Base-by-base conservation (phyloP, 2,113 vertebrate genomes). In the Crocuta crocuta region DNA sequence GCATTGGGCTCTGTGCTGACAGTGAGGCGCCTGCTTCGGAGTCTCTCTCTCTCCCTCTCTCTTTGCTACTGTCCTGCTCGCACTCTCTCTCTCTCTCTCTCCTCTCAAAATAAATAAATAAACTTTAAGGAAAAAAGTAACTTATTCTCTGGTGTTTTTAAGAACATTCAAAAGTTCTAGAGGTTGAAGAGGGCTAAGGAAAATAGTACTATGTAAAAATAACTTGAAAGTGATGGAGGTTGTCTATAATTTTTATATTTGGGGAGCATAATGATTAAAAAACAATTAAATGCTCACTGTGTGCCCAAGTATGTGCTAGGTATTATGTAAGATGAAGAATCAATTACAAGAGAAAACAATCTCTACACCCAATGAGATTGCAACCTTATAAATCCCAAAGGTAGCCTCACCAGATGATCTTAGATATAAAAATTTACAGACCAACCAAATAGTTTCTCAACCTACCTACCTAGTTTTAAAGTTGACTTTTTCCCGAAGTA, bases 291-390 rank as follows among this genome's bases (percentile, higher is more conserved):
- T 7, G 35, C 3, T 85, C 16, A 31, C 5, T 13, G 16, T 4
- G 50, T 45, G 23, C 31, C 35, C 16, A 0, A 12, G 31, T 26
- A 6, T 7, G 8, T 28, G 0, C 15, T 61, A 39, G 28, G n/a
- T 33, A 2, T 31, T 13, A 13, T 2, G 39, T 5, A n/a, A 48
- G 4, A 74, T 10, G 11, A 83, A 45, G 2, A 78, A n/a, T 43
- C 6, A 9, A 5, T 39, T 48, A 10, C 23, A 19, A 84, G n/a
- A 19, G 23, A 84, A 68, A 45, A 19, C 12, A 19, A 6, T 31
- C 7, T 43, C 13, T 87, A 26, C 11, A 39, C 11, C 82, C 58
- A 16, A 4, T 2, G 45, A 28, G 1, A 17, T 21, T 23, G 33
- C 0, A 61, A 7, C 28, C 31, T 71, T 92, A 9, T 58, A 58